phyloP scores from a whole-genome alignment of 2,888 invertebrate genomes.

The Pasiphila rectangulata region DNA sequence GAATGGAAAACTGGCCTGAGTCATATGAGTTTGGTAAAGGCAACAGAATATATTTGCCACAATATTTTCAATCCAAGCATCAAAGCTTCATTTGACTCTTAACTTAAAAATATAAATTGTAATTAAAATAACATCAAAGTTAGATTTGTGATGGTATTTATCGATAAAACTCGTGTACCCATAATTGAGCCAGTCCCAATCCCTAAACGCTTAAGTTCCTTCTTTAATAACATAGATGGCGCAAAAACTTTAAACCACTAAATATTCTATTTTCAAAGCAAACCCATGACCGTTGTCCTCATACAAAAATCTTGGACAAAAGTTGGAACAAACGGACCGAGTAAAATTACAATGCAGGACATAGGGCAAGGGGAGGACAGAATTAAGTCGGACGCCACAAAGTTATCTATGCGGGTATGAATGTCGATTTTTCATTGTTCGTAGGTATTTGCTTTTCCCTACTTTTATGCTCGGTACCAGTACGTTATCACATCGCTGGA shows the following conservation, averaged over 20 bases:
- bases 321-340: constrained; percentile 23
- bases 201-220: neutral
- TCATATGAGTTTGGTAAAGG: too few relatives aligned
- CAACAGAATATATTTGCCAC: too few relatives aligned
- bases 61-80: too few relatives aligned
- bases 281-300: constrained; percentile 19
- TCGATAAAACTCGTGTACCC: neutral
- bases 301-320: constrained; percentile 27
- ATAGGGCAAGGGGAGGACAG: constrained; percentile 7
- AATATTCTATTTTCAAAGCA: constrained; percentile 14
- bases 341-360: constrained; percentile 28
- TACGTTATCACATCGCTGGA: neutral
- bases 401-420: constrained; percentile 28
- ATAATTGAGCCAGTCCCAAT: neutral
- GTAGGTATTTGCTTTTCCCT: neutral
- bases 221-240: constrained; percentile 10
- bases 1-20: too few relatives aligned
- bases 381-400: constrained; percentile 27
- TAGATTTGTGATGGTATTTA: too few relatives aligned
- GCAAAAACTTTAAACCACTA: neutral
- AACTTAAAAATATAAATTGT: too few relatives aligned
- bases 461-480: neutral
- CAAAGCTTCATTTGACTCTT: too few relatives aligned
- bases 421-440: constrained; percentile 7
- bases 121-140: too few relatives aligned